Conservation (phyloP, 2,888 invertebrate species). For the Scelioninae gen. 1 region DNA sequence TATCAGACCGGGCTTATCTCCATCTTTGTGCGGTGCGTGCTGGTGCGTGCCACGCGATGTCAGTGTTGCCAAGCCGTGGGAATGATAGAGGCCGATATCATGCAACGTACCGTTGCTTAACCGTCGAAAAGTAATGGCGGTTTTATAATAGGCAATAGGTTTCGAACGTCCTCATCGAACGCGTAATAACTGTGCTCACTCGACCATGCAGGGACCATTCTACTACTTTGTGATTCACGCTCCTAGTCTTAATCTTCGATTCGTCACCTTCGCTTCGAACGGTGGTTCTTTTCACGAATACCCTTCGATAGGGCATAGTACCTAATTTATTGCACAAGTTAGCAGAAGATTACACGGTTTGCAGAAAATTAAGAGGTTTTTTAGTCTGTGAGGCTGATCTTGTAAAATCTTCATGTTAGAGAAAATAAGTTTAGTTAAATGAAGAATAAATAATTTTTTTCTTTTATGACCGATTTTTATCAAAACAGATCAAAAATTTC, state of each 20-base stretch:
- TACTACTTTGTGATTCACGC: conserved; percentile 42
- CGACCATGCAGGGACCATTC: conserved; percentile 57
- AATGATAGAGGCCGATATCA: conserved; percentile 67
- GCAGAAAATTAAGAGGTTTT: no score
- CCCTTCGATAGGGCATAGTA: no score
- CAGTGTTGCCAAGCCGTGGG: conserved; percentile 55
- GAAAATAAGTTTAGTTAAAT: no score
- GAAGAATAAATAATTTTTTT: no score
- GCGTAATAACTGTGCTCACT: conserved; percentile 57
- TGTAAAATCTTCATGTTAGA: no score
- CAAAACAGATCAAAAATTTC: no score
- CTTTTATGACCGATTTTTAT: no score
- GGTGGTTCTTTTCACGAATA: conserved; percentile 38
- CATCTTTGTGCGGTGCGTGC: conserved; percentile 73
- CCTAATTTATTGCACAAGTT: no score
- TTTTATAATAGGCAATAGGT: conserved; percentile 52
- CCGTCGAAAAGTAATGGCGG: conserved; percentile 60
- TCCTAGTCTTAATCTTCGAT: conserved; percentile 57
- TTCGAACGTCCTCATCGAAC: conserved; percentile 34
- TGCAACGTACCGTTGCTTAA: conserved; percentile 54
- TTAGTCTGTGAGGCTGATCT: no score
- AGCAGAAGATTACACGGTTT: no score
- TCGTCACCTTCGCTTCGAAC: conserved; percentile 57
- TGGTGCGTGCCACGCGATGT: conserved; percentile 66
- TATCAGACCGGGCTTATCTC: conserved; percentile 48